These are phyloP conservation scores for Hippoglossus stenolepis DNA, from an alignment of 2,113 vertebrate species.

Conservation along the genomic window DNA sequence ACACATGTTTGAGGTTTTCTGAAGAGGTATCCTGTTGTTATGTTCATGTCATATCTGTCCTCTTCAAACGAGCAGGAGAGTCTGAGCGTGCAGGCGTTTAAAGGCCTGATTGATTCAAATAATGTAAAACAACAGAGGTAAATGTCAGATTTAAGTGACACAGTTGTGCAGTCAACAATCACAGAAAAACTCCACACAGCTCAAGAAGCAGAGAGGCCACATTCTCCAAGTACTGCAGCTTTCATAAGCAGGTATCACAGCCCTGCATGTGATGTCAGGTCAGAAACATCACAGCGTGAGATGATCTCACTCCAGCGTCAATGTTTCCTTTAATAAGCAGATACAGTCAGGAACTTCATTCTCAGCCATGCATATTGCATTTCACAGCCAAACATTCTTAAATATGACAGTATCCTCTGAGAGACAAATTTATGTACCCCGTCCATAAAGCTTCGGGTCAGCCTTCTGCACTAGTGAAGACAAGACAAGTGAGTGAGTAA, in stretches of 20 bases:
- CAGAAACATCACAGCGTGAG: slow-evolving; percentile 10
- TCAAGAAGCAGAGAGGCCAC: background rate
- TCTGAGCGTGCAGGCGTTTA: background rate
- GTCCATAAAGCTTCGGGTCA: slow-evolving; percentile 42
- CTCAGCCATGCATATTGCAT: slow-evolving; percentile 21
- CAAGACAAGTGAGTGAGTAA: slow-evolving; percentile 27
- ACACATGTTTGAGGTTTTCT: background rate
- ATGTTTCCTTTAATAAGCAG: slow-evolving; percentile 34
- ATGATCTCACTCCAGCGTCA: no score
- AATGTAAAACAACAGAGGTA: slow-evolving; percentile 4
- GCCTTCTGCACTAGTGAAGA: slow-evolving; percentile 37
- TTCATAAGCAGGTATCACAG: background rate
- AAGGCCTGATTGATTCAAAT: background rate
- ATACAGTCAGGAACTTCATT: slow-evolving; percentile 20
- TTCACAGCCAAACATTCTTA: slow-evolving; percentile 25
- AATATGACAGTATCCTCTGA: slow-evolving; percentile 40
- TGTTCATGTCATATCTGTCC: background rate
- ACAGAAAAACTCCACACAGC: background rate
- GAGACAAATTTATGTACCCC: slow-evolving; percentile 8
- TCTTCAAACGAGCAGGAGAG: background rate
- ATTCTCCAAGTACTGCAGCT: slow-evolving; percentile 1
- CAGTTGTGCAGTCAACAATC: slow-evolving; percentile 6
- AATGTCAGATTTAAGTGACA: slow-evolving; percentile 12
- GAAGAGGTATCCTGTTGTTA: background rate
- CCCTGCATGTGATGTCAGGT: background rate